Conservation (phyloP, 2,888 invertebrate species). For the Escarpia spicata region DNA sequence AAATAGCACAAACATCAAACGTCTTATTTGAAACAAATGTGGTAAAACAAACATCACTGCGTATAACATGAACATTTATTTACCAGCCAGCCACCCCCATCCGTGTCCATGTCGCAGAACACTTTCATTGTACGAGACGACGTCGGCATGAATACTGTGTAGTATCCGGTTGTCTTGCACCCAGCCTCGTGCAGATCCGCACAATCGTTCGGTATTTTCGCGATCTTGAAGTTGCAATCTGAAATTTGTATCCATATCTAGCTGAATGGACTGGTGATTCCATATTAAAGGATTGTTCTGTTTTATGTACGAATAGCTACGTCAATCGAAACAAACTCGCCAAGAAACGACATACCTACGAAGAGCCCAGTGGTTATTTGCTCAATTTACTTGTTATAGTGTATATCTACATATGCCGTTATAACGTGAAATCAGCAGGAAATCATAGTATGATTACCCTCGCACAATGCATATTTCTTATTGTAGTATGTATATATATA, state of each 20-base stretch:
- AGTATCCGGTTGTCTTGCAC: conserved; percentile 35
- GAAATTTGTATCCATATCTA: not conserved
- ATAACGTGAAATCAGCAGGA: no score
- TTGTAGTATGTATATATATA: no score
- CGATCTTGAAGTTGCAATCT: conserved; percentile 2
- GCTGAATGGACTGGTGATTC: not conserved
- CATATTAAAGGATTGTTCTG: not conserved
- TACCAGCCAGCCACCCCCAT: conserved; percentile 45
- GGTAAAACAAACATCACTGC: no score
- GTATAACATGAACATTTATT: not conserved
- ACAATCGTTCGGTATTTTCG: conserved; percentile 40
- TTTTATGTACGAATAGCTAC: not conserved
- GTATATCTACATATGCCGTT: no score
- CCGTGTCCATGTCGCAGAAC: conserved; percentile 42
- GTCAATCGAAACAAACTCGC: no score
- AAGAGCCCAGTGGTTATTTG: no score
- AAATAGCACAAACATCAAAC: no score
- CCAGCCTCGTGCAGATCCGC: conserved; percentile 37
- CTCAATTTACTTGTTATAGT: no score
- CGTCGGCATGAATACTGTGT: conserved; percentile 38
- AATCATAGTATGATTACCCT: no score
- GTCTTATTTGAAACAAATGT: no score
- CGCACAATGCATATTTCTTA: no score
- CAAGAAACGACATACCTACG: no score
- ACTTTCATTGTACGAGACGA: conserved; percentile 36